Base-by-base conservation (phyloP, 2,113 vertebrate species). In the Atractosteus spatula region DNA sequence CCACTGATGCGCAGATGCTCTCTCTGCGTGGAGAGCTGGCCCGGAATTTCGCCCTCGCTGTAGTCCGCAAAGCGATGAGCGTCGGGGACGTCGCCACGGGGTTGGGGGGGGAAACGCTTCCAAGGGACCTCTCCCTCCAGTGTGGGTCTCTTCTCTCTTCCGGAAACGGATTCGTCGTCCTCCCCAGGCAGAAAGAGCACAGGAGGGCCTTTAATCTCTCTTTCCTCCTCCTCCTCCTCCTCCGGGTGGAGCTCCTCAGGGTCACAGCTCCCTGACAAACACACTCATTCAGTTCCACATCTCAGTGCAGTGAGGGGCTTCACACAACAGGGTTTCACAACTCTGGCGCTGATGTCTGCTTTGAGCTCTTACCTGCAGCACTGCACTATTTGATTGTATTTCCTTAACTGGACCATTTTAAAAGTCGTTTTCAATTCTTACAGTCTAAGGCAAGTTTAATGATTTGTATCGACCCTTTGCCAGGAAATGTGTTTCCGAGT, bases 21-120 rank as follows among this genome's bases (percentile, higher is more conserved):
- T 71, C 62, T 71, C 12, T 65, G 65, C 41, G 66, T 42, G 11
- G 54, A 17, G 0, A 66, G 69, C 78, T 83, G 80, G 71, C 86
- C 87, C 66, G 70, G 77, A n/a, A 77, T 74, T 16, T 82, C 77
- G 17, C 54, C 66, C 8, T 70, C 72, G 1, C 54, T 43, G 7
- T 82, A 67, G 76, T 85, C 84, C 71, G 71, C 76, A 68, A 73
- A 81, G 41, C 78, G 72, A 1, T 74, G 72, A 3, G 74, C 83
- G 71, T 86, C 68, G 0, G 90, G 88, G 71, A 91, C 88, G 14
- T 91, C 87, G 0, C 89, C 88, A 43, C 89, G 77, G 1, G 86
- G 78, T 3, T 83, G 89, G 42, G 73, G 74, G 3, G 74, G 78
- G 55, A 75, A 81, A 56, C 66, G 85, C 69, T 85, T 88, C 87